Evolutionary conservation across 2,797 vertebrate genomes (phyloP).

Genomic region (Sparidentex hasta): DNA sequence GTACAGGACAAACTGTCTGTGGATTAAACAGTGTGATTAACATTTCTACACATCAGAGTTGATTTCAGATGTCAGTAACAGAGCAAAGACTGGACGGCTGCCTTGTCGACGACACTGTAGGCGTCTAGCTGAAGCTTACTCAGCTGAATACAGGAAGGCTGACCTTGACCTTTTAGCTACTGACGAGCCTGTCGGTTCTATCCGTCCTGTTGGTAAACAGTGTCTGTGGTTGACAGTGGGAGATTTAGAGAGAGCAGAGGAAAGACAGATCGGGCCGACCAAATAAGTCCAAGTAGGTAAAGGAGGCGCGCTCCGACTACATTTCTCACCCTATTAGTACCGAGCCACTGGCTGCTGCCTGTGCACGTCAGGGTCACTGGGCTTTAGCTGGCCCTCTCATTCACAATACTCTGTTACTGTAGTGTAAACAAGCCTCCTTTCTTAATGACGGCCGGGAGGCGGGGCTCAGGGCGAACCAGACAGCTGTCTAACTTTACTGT

Average conservation of each 20-base stretch:
- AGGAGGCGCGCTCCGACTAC: constrained; percentile 24
- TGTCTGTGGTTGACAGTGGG: neutral
- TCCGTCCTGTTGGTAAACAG: neutral
- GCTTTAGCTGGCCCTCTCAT: constrained; percentile 51
- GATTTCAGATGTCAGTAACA: neutral
- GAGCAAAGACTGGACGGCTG: neutral
- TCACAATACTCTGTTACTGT: constrained; percentile 49
- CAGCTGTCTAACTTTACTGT: constrained; percentile 8
- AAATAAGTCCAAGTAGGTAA: constrained; percentile 5
- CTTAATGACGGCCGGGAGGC: constrained; percentile 36
- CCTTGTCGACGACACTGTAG: neutral
- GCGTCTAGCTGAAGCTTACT: neutral
- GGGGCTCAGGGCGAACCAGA: constrained; percentile 6
- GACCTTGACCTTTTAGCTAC: neutral
- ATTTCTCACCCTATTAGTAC: constrained; percentile 65
- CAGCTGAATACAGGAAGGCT: neutral
- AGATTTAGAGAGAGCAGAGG: constrained; percentile 11
- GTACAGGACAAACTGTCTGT: constrained; percentile 51
- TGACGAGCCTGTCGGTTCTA: neutral
- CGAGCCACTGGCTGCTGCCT: constrained; percentile 50
- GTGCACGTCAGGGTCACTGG: constrained; percentile 53
- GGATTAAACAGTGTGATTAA: constrained; percentile 47
- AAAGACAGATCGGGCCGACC: neutral
- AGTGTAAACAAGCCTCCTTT: constrained; percentile 52
- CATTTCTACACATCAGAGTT: constrained; percentile 46